Evolutionary conservation across 1,140 invertebrate genomes (phyloP), one percentile per base, ranked within the genome.

Genomic region (Globodera ellingtonae): DNA sequence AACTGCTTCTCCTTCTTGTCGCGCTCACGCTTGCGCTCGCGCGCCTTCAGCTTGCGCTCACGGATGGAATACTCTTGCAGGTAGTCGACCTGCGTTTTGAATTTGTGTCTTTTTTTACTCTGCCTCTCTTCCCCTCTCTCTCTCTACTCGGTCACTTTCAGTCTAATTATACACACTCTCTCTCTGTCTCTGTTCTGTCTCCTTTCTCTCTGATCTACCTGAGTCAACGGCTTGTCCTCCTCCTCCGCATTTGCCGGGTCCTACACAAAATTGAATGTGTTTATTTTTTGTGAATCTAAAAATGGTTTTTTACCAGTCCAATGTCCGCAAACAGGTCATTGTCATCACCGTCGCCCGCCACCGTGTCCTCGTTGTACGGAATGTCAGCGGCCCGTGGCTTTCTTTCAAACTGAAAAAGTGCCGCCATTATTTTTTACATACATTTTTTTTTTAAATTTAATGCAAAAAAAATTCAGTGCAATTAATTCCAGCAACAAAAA

Each of bases 61-160:
- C 73, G 56, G 65, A 75, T 75, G 56, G 73, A 56, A 75, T 65
- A 75, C 65, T 75, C 65, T 75, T 56, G 65, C 56, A 75, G 73
- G 52, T 75, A 75, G 65, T 75, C 73, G 2, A 75, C 73, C 73
- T 75, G 59, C 24, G 18, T 56, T 52, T 52, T 52, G 52, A 52
- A 52, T 52, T 52, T 35, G 35, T 35, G 35, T 35, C 3, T 35
- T 35, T 35, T 35, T 35, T 35, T 24, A 24, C 24, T 24, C 24
- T 35, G 35, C 35, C 35, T 35, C 35, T 35, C 35, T 35, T 1
- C 3, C 0, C 35, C 35, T 35, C 2, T 35, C 2, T 2, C 35
- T 2, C n/a, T n/a, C n/a, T n/a, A n/a, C n/a, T n/a, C n/a, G n/a
- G n/a, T n/a, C n/a, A n/a, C n/a, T n/a, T n/a, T n/a, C n/a, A n/a